These are phyloP conservation scores for Achroia grisella DNA, from an alignment of 1,140 invertebrate genomes.

Conservation along the genomic window DNA sequence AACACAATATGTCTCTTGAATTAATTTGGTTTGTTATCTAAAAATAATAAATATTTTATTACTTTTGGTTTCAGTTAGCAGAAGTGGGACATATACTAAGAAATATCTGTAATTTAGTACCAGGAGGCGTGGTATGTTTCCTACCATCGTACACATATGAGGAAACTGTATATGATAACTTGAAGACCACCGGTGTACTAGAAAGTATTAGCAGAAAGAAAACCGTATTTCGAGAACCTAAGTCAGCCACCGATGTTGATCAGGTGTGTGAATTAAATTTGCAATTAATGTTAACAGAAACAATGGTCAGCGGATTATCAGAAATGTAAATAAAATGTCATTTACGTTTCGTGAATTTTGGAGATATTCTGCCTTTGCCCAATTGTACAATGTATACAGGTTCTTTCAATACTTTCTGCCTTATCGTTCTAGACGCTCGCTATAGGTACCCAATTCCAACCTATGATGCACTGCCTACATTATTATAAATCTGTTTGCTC, in stretches of 20 bases:
- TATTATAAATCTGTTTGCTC: too few relatives aligned
- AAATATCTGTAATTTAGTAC: constrained; percentile 86
- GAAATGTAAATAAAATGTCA: too few relatives aligned
- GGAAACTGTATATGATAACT: constrained; percentile 80
- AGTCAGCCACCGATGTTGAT: constrained; percentile 81
- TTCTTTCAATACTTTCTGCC: too few relatives aligned
- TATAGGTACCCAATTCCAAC: too few relatives aligned
- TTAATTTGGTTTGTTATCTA: not conserved
- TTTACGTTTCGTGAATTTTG: too few relatives aligned
- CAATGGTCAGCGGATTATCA: too few relatives aligned
- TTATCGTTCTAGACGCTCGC: too few relatives aligned
- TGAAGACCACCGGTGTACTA: constrained; percentile 79
- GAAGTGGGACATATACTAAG: constrained; percentile 85
- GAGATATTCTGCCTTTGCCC: too few relatives aligned
- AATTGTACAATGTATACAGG: too few relatives aligned
- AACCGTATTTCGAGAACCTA: constrained; percentile 89
- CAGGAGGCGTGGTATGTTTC: constrained; percentile 95
- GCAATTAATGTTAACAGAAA: not conserved
- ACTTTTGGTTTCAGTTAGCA: constrained; percentile 80
- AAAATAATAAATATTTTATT: not conserved
- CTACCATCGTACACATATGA: constrained; percentile 96
- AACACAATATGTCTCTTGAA: too few relatives aligned
- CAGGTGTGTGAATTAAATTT: constrained; percentile 73
- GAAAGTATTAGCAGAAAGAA: constrained; percentile 83
- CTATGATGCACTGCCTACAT: too few relatives aligned